Percentiles rank a stretch among this genome's conserved stretches.
Conservation (phyloP, 2,113 vertebrate species). For the Dromaius novaehollandiae region DNA sequence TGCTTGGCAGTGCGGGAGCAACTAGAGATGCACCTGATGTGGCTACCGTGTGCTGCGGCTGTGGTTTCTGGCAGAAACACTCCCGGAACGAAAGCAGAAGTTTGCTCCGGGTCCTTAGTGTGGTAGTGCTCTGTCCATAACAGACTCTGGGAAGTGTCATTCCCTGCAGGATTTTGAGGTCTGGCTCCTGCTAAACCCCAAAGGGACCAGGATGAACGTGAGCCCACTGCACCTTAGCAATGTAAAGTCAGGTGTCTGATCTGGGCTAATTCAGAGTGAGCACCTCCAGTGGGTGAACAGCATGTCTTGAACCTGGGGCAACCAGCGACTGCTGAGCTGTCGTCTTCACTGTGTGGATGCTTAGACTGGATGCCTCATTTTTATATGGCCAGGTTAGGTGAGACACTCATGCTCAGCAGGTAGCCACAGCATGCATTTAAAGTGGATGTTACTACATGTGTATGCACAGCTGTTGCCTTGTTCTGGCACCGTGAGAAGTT, state of each 20-base stretch:
- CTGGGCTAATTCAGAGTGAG: background rate
- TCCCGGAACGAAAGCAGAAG: background rate
- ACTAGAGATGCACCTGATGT: background rate
- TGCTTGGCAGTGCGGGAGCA: background rate
- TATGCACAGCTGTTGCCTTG: background rate
- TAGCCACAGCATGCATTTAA: background rate
- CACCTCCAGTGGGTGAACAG: background rate
- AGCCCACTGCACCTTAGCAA: background rate
- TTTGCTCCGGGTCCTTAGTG: background rate
- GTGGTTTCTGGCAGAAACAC: background rate
- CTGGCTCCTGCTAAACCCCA: background rate
- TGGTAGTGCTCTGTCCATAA: background rate
- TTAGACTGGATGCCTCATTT: background rate
- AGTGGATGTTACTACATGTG: background rate
- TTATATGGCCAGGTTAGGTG: background rate
- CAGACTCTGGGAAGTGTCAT: background rate
- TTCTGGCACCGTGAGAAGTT: background rate
- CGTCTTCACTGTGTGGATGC: background rate
- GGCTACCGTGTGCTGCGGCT: accelerated
- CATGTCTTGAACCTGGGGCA: background rate
- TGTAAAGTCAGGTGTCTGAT: background rate
- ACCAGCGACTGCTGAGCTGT: too few species aligned
- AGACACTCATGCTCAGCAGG: background rate
- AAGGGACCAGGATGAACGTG: background rate
- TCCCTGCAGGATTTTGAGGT: background rate